A percentile compares a stretch with the other conserved stretches of the same genome.
phyloP scores from a whole-genome alignment of 2,888 invertebrate species.

The Chrysolina haemoptera region DNA sequence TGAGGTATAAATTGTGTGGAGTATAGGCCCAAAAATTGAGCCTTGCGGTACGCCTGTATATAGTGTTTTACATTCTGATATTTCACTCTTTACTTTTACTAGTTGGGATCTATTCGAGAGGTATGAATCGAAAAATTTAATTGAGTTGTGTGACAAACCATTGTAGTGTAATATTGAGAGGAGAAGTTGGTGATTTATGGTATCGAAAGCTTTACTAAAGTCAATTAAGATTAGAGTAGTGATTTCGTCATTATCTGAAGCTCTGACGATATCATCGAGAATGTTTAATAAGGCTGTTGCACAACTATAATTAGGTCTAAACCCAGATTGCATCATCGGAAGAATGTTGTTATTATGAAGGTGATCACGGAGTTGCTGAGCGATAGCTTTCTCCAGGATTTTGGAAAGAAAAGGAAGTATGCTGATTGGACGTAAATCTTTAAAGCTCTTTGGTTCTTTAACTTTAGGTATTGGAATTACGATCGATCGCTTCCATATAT shows the following conservation, averaged over 20 bases:
- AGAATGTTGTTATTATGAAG: slow-evolving; percentile 15
- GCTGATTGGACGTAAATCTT: slow-evolving; percentile 22
- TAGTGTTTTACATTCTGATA: slow-evolving; percentile 8
- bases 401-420: slow-evolving; percentile 15
- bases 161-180: slow-evolving; percentile 17
- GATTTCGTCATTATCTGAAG: slow-evolving; percentile 21
- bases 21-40: slow-evolving; percentile 21
- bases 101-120: slow-evolving; percentile 26
- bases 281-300: slow-evolving; percentile 22
- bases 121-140: slow-evolving; percentile 20
- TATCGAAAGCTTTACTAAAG: slow-evolving; percentile 26
- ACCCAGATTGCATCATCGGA: slow-evolving; percentile 7
- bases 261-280: slow-evolving; percentile 27
- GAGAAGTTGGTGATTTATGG: slow-evolving; percentile 18
- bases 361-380: slow-evolving; percentile 21
- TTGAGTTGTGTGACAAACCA: slow-evolving; percentile 23
- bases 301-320: slow-evolving; percentile 9
- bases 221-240: slow-evolving; percentile 13
- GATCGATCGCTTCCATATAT: slow-evolving; percentile 16
- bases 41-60: slow-evolving; percentile 16
- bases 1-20: slow-evolving; percentile 19
- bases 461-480: neutral
- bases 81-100: slow-evolving; percentile 10
- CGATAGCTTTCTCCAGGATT: slow-evolving; percentile 6
- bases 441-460: neutral